A percentile compares a stretch with the other conserved stretches of the same genome.
phyloP scores from a whole-genome alignment of 2,797 vertebrate species.

The Chloroceryle amazona region DNA sequence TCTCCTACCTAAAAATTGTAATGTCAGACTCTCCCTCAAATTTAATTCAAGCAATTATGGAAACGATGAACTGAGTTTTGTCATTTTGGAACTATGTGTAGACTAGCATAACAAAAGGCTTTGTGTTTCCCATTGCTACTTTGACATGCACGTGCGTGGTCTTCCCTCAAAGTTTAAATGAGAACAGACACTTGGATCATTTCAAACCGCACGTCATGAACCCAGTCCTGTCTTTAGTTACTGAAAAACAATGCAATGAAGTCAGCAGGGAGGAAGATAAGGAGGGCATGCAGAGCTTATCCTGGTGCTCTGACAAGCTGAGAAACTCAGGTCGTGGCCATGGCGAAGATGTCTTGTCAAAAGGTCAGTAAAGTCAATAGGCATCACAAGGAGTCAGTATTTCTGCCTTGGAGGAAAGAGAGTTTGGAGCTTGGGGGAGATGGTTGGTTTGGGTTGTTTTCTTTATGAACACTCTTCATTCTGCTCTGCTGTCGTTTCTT shows the following conservation, averaged over 20 bases:
- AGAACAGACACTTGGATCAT: background rate
- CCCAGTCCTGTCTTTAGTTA: background rate
- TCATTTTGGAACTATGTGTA: background rate
- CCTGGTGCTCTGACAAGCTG: background rate
- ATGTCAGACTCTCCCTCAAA: background rate
- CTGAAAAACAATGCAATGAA: background rate
- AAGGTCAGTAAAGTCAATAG: background rate
- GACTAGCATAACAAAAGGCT: background rate
- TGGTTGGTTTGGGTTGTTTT: fast-evolving
- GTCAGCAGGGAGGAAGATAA: background rate
- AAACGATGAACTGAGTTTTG: background rate
- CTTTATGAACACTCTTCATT: background rate
- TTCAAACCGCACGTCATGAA: fast-evolving
- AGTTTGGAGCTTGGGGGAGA: fast-evolving
- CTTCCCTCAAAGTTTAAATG: background rate
- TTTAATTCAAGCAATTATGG: background rate
- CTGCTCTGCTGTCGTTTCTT: background rate
- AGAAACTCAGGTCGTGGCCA: background rate
- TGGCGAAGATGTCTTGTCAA: background rate
- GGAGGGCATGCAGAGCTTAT: background rate
- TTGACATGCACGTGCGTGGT: background rate
- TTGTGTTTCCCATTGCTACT: background rate
- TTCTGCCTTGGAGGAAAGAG: background rate
- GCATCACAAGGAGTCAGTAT: background rate
- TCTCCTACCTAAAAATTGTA: background rate